Conservation (phyloP, 2,797 vertebrate species). For the Brachymystax lenok region DNA sequence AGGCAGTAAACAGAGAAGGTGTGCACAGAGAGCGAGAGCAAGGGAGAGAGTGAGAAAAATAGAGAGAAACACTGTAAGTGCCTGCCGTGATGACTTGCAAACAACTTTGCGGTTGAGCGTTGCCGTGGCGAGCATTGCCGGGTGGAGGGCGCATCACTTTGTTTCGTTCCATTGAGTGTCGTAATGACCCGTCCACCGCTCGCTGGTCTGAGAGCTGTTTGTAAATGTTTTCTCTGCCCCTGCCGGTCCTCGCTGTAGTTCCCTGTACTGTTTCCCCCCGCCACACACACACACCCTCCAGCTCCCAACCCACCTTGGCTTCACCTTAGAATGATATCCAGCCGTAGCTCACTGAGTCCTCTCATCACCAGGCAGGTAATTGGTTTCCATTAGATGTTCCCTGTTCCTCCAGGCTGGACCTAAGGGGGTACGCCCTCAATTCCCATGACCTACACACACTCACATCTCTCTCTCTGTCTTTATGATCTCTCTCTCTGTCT, state of each 20-base stretch:
- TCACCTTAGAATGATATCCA: too few species aligned
- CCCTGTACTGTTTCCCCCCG: not conserved
- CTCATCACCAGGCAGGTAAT: not conserved
- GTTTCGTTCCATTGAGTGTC: not conserved
- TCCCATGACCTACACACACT: too few species aligned
- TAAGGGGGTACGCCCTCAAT: too few species aligned
- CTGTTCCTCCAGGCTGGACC: too few species aligned
- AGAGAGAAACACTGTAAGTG: not conserved
- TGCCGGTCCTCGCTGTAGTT: not conserved
- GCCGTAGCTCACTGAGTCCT: not conserved
- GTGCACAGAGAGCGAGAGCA: too few species aligned
- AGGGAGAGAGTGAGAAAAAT: too few species aligned
- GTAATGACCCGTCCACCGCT: not conserved
- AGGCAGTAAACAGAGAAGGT: not conserved
- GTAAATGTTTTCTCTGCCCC: slow-evolving; percentile 28
- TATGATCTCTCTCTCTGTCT: too few species aligned
- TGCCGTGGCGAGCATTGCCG: slow-evolving; percentile 20
- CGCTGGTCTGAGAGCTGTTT: slow-evolving; percentile 4
- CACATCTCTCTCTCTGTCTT: too few species aligned
- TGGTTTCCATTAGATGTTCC: too few species aligned
- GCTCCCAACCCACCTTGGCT: too few species aligned
- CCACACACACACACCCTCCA: not conserved
- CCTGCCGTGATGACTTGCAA: slow-evolving; percentile 39
- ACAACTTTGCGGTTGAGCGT: slow-evolving; percentile 35
- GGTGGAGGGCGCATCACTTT: not conserved